Evolutionary conservation across 2,797 vertebrate species (phyloP), one percentile per base, ranked within the genome.

Genomic region (Pseudotriccus pelzelni): DNA sequence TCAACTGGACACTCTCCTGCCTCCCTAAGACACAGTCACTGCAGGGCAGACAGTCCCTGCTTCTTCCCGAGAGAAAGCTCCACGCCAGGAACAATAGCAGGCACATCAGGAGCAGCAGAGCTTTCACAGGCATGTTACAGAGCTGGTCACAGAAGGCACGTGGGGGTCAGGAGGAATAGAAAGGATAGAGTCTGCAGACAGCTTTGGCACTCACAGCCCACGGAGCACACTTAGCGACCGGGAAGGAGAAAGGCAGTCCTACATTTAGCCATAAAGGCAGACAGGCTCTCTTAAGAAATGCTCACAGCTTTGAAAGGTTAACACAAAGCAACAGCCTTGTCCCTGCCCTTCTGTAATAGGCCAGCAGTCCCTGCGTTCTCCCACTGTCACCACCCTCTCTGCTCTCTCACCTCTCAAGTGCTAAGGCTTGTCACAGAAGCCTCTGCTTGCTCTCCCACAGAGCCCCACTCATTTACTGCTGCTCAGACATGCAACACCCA

Each of bases 21-120:
- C 23, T 52, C 37, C 30, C 14, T 5, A 30, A 37, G 52, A 53
- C 55, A 46, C 0, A 3, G 50, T 19, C 30, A 16, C 17, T 0
- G 2, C 32, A 58, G 46, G 32, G 34, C 66, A 62, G 47, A 39
- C 0, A 0, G 14, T 25, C 25, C 28, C 67, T 55, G 44, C 5
- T 4, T 47, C 50, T 49, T 63, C 18, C 32, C 50, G 21, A 43
- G 47, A 20, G 8, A 44, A 18, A 36, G 53, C 15, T 37, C 56
- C 69, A 16, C 0, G 0, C 28, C 1, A 2, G 70, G 36, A 74
- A 17, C 0, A 2, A 34, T 24, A 39, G 37, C 10, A 52, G 28
- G 37, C 3, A n/a, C 43, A 27, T 2, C 1, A 46, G 30, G 13
- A 90, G n/a, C 7, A 2, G 70, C 56, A 77, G 32, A 77, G 53